Evolutionary conservation across 1,140 invertebrate genomes (phyloP).

Genomic region (Ptiloglossa arizonensis): DNA sequence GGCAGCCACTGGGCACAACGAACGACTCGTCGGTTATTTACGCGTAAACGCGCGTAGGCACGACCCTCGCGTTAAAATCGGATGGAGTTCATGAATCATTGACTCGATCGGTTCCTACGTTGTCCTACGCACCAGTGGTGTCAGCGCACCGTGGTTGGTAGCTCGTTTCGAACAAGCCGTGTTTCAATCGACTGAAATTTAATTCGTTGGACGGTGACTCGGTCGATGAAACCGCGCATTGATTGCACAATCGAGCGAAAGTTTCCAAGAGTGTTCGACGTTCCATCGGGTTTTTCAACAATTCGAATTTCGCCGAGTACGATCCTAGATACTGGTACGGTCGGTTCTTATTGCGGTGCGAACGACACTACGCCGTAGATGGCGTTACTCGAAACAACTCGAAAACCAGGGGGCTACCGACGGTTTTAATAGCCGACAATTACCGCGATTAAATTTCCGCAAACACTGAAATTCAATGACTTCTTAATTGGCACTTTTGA

Average conservation of each 20-base stretch:
- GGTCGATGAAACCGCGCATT: neutral
- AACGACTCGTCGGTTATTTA: neutral
- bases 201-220: neutral
- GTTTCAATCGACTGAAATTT: neutral
- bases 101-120: neutral
- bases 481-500: too few relatives aligned
- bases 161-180: neutral
- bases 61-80: neutral
- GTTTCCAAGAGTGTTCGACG: neutral
- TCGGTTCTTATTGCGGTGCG: too few relatives aligned
- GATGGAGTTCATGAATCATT: slow-evolving; percentile 11
- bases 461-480: too few relatives aligned
- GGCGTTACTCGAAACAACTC: too few relatives aligned
- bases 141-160: too few relatives aligned
- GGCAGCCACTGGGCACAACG: too few relatives aligned
- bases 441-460: too few relatives aligned
- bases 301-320: neutral
- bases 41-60: neutral
- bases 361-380: too few relatives aligned
- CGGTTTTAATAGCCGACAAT: too few relatives aligned
- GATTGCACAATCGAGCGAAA: neutral
- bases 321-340: too few relatives aligned
- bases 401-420: too few relatives aligned
- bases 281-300: neutral
- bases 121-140: neutral